phyloP scores from a whole-genome alignment of 2,113 vertebrate genomes.

The Crotalus viridis region DNA sequence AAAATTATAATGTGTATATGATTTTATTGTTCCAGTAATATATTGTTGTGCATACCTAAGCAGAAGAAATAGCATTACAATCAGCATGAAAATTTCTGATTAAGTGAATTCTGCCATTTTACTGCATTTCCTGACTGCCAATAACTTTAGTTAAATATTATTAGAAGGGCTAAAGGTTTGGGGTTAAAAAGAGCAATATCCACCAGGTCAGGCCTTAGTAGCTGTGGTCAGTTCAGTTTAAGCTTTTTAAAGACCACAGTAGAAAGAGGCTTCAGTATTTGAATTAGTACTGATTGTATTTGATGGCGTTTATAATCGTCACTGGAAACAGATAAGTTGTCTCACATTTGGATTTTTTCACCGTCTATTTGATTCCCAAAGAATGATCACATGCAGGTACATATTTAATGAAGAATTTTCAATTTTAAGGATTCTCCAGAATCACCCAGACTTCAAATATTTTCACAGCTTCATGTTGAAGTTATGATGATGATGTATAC shows the following conservation, averaged over 20 bases:
- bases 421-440: not conserved
- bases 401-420: conserved; percentile 1
- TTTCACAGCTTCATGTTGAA: conserved; percentile 1
- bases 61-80: not conserved
- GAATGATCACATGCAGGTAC: not conserved
- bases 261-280: not conserved
- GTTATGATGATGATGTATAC: not conserved
- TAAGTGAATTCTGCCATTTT: not conserved
- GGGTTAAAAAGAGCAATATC: not conserved
- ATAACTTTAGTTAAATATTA: not conserved
- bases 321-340: not conserved
- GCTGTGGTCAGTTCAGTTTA: not conserved
- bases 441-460: not conserved
- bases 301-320: not conserved
- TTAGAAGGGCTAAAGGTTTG: not conserved
- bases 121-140: not conserved
- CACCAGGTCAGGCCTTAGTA: not conserved
- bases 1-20: not conserved
- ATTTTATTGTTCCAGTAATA: not conserved
- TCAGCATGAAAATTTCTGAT: not conserved
- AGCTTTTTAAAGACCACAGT: not conserved
- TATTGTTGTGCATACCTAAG: not conserved
- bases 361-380: not conserved
- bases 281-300: not conserved
- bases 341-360: not conserved